These are phyloP conservation scores for Onthophagus sagittarius DNA, from an alignment of 2,888 invertebrate species.

Conservation along the genomic window DNA sequence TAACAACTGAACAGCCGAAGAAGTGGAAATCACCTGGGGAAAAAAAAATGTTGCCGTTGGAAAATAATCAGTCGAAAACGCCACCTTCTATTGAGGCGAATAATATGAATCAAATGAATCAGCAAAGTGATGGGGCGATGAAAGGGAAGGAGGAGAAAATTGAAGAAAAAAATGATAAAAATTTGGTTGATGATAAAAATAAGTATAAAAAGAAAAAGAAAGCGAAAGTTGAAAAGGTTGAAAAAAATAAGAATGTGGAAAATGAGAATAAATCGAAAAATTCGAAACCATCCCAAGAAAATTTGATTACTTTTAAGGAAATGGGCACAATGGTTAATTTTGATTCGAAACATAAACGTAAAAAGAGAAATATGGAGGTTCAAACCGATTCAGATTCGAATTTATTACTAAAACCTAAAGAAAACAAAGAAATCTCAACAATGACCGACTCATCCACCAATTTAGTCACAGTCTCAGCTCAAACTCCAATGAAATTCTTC, in stretches of 20 bases:
- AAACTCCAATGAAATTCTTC: not conserved
- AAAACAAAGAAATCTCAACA: not conserved
- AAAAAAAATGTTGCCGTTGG: slow-evolving; percentile 29
- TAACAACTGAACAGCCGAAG: slow-evolving; percentile 13
- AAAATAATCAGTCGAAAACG: slow-evolving; percentile 8
- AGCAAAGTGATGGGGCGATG: not conserved
- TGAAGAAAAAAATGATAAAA: not conserved
- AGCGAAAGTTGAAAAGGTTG: slow-evolving; percentile 4
- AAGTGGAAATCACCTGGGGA: slow-evolving; percentile 31
- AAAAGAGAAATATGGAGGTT: not conserved
- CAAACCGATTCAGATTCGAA: not conserved
- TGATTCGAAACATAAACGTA: not conserved
- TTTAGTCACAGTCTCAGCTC: not conserved
- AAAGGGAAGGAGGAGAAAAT: not conserved
- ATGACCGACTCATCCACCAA: not conserved
- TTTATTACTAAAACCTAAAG: not conserved
- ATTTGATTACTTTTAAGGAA: not conserved
- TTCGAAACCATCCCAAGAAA: not conserved
- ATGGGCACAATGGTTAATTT: not conserved
- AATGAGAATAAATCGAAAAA: slow-evolving; percentile 5
- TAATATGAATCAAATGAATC: not conserved
- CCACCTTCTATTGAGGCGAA: not conserved
- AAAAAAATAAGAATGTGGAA: slow-evolving; percentile 6
- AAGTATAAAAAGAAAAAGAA: not conserved
- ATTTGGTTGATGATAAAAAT: not conserved